Evolutionary conservation across 2,888 invertebrate genomes (phyloP), one percentile per base, ranked within the genome.

Genomic region (Lysandra coridon): DNA sequence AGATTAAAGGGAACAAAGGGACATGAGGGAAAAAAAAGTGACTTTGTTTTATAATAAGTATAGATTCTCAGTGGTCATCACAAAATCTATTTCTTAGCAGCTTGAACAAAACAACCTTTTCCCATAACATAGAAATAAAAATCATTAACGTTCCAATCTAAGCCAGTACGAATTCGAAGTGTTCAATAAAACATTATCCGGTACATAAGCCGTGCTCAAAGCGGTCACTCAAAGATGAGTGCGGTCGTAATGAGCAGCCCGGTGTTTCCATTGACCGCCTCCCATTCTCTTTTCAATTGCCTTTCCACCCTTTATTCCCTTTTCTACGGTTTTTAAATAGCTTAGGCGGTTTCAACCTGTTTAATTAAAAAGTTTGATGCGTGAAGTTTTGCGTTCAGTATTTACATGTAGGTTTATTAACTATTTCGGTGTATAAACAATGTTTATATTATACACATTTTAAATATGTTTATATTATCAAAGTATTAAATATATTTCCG

Each of bases 221-320:
- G 76, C 76, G 76, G 76, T 64, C 40, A 75, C 75, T 75, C 62
- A 17, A 49, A 75, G 74, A 79, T 79, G 75, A 86, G 84, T 85
- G 83, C 83, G 83, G 85, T 83, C 86, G 89, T 93, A 93, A 93
- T 93, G 92, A 93, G 91, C 88, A 88, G 88, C 88, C 89, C 89
- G 86, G 85, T 88, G 92, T 87, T 90, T 93, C 91, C 87, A 92
- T 92, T 92, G 93, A 92, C 92, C 91, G 89, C 89, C 89, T 87
- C 86, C 86, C 85, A 89, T 88, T 85, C 87, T 87, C 84, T 84
- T 91, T 92, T 90, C 90, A 87, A 89, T 90, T 87, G 87, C 86
- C 85, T 90, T 90, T 90, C 88, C 90, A 91, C 90, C 90, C 90
- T 90, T 90, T 88, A 88, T 88, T 87, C 86, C 87, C 85, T 84